phyloP scores from a whole-genome alignment of 2,797 vertebrate genomes.

The Pseudochaenichthys georgianus region DNA sequence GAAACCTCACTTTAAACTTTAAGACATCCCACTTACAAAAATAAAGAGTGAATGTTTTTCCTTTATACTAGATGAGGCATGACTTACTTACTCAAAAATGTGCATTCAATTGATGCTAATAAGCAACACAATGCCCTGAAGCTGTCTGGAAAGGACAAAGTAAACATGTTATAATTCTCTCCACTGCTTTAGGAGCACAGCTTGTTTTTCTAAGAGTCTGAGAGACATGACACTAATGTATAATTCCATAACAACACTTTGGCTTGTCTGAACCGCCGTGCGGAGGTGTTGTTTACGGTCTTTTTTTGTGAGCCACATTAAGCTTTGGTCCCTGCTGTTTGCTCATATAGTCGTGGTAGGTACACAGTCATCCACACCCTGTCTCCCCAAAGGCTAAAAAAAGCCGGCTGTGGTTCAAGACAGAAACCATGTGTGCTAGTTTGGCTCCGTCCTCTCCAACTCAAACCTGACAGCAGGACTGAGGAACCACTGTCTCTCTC shows the following conservation, averaged over 20 bases:
- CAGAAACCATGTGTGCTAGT: conserved; percentile 44
- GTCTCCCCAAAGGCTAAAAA: conserved; percentile 74
- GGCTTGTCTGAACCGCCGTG: conserved; percentile 20
- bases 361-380: conserved; percentile 72
- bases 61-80: neutral
- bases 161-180: neutral
- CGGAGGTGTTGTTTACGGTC: conserved; percentile 41
- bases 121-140: conserved; percentile 1
- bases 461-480: conserved; percentile 40
- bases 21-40: no score
- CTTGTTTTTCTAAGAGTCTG: conserved; percentile 40
- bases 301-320: conserved; percentile 29
- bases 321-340: conserved; percentile 50
- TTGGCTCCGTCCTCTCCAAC: conserved; percentile 35
- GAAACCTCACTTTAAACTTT: no score
- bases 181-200: neutral
- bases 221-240: conserved; percentile 41
- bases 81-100: neutral
- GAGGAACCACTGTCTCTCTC: conserved; percentile 46
- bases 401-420: conserved; percentile 68
- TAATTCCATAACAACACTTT: conserved; percentile 34
- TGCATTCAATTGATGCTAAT: conserved; percentile 4
- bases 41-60: neutral
- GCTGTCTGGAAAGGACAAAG: neutral
- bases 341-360: conserved; percentile 56